Percentiles rank a stretch among this genome's conserved stretches.
Conservation (phyloP, 2,888 invertebrate species). For the Cyclophora punctaria region DNA sequence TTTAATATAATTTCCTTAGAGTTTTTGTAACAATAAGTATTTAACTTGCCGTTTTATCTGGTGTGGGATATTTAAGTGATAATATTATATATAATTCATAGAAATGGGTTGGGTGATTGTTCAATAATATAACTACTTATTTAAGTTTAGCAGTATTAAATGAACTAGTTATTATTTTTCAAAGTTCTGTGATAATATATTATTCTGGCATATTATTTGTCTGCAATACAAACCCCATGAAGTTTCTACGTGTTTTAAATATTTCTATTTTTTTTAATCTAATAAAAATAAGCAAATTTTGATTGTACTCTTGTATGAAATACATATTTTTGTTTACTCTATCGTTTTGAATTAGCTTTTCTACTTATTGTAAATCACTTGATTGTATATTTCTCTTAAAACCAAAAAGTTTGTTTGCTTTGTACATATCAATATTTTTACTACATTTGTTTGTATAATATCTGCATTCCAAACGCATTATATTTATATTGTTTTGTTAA, state of each 20-base stretch:
- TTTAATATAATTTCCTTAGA: background rate
- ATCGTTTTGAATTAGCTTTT: background rate
- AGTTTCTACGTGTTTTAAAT: too few relatives aligned
- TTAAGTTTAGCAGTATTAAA: slow-evolving; percentile 4
- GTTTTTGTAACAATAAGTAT: slow-evolving; percentile 10
- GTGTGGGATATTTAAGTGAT: background rate
- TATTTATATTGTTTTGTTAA: background rate
- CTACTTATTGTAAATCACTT: background rate
- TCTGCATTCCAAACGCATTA: background rate
- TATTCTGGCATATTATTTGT: slow-evolving; percentile 32
- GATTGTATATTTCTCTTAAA: background rate
- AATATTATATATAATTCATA: background rate
- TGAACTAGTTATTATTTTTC: slow-evolving; percentile 23
- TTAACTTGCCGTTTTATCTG: background rate
- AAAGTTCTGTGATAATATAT: slow-evolving; percentile 47
- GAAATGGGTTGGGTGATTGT: slow-evolving; percentile 19
- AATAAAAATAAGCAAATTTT: too few relatives aligned
- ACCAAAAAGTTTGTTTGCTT: background rate
- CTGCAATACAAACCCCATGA: slow-evolving; percentile 1
- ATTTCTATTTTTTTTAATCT: too few relatives aligned
- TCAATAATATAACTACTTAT: slow-evolving; percentile 12
- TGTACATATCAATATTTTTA: background rate
- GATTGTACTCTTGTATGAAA: too few relatives aligned
- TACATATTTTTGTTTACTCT: too few relatives aligned
- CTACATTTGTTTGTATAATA: background rate